Conservation (phyloP, 2,888 invertebrate species). For the Polyommatus iphigenia region DNA sequence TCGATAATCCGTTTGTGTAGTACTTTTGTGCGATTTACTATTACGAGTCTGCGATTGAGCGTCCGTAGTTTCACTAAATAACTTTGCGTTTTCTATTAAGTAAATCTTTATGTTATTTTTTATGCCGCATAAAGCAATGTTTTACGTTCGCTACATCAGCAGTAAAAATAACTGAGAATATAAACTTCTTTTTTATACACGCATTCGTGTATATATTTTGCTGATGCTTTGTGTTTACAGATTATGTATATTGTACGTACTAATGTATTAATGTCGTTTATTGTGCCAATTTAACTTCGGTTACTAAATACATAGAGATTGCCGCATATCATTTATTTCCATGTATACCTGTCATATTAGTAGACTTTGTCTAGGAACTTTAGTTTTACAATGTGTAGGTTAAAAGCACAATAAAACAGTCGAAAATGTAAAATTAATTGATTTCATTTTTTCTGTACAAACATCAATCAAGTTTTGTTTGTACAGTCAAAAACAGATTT, state of each 20-base stretch:
- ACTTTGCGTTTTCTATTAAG: slow-evolving; percentile 14
- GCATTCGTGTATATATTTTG: slow-evolving; percentile 2
- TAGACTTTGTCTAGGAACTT: no score
- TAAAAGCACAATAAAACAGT: no score
- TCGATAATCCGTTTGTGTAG: slow-evolving; percentile 26
- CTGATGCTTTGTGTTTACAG: background rate
- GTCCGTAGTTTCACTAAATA: background rate
- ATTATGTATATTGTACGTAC: background rate
- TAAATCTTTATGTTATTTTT: slow-evolving; percentile 4
- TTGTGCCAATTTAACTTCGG: background rate
- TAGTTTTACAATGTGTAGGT: no score
- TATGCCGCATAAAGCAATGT: background rate
- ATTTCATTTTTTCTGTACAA: no score
- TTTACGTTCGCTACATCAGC: slow-evolving; percentile 10
- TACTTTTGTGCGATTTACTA: slow-evolving; percentile 23
- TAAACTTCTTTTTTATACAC: slow-evolving; percentile 1
- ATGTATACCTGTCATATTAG: no score
- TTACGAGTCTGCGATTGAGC: slow-evolving; percentile 14
- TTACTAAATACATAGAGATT: background rate
- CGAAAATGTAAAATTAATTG: no score
- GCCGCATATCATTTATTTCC: background rate
- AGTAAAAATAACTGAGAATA: slow-evolving; percentile 3
- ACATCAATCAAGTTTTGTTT: no score
- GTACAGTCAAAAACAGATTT: background rate
- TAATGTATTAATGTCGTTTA: background rate